These are phyloP conservation scores for Lordiphosa mommai DNA, from an alignment of 1,140 invertebrate species.

Conservation along the genomic window DNA sequence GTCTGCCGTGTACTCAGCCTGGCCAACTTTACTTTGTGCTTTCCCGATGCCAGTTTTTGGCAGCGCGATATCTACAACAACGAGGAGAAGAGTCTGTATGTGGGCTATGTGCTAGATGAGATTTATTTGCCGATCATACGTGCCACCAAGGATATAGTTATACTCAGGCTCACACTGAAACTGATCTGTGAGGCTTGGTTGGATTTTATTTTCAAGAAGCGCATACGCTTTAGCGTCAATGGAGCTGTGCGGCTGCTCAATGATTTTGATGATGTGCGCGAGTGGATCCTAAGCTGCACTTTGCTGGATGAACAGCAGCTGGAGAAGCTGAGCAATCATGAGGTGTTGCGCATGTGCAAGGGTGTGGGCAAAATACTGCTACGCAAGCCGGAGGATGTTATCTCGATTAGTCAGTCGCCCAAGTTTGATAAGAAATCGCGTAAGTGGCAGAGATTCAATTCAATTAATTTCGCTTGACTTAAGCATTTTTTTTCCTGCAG, in stretches of 20 bases:
- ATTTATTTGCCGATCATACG: conserved; percentile 87
- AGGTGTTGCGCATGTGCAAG: conserved; percentile 88
- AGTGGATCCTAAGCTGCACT: conserved; percentile 84
- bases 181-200: conserved; percentile 92
- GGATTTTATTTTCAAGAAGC: conserved; percentile 89
- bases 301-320: conserved; percentile 81
- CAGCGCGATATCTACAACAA: conserved; percentile 63
- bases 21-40: conserved; percentile 88
- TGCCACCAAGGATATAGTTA: conserved; percentile 86
- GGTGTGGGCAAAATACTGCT: conserved; percentile 88
- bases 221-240: conserved; percentile 85
- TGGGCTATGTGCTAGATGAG: conserved; percentile 81
- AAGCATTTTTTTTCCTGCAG: conserved; percentile 15
- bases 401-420: conserved; percentile 74
- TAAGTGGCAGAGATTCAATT: conserved; percentile 22
- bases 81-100: conserved; percentile 69
- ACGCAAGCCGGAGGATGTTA: conserved; percentile 86
- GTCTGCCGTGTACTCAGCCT: conserved; percentile 87
- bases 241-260: conserved; percentile 84
- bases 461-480: background rate
- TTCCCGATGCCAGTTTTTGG: conserved; percentile 86
- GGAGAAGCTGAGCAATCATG: conserved; percentile 86
- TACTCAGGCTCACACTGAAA: conserved; percentile 87
- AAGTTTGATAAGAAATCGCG: conserved; percentile 64
- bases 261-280: conserved; percentile 87